These are phyloP conservation scores for Pseudachorutes palmiensis DNA, from an alignment of 1,140 invertebrate genomes.

Conservation along the genomic window DNA sequence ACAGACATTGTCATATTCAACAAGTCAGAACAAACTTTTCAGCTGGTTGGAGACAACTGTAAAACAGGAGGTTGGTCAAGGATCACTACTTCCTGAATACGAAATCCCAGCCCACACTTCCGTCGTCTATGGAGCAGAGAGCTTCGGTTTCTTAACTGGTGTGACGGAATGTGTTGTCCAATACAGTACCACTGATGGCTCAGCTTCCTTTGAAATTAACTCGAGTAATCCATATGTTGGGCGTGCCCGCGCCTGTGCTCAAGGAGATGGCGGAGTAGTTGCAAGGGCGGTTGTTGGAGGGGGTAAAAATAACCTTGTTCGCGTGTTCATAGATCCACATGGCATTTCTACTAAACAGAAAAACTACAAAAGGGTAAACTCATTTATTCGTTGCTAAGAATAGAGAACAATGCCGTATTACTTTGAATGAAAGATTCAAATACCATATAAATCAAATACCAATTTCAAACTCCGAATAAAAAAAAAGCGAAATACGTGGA, in stretches of 20 bases:
- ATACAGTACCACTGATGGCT: neutral
- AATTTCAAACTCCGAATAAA: no score
- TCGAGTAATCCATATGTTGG: conserved; percentile 8
- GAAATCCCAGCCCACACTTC: conserved; percentile 2
- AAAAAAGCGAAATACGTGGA: no score
- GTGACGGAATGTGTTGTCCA: neutral
- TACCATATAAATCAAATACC: no score
- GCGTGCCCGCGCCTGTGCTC: neutral
- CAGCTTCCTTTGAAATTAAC: conserved; percentile 7
- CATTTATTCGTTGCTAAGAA: no score
- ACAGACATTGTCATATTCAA: conserved; percentile 17
- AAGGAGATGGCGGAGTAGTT: neutral
- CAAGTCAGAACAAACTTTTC: neutral
- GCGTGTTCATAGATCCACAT: neutral
- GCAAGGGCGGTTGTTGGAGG: neutral
- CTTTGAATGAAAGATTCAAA: no score
- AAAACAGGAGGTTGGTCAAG: conserved; percentile 7
- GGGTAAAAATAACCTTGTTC: neutral
- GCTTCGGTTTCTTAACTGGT: conserved; percentile 13
- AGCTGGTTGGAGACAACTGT: neutral
- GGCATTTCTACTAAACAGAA: no score
- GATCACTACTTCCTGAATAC: conserved; percentile 7
- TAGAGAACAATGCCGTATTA: no score
- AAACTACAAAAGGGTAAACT: no score
- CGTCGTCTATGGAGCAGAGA: conserved; percentile 14